phyloP scores from a whole-genome alignment of 2,888 invertebrate genomes.

The Sialis lutaria region DNA sequence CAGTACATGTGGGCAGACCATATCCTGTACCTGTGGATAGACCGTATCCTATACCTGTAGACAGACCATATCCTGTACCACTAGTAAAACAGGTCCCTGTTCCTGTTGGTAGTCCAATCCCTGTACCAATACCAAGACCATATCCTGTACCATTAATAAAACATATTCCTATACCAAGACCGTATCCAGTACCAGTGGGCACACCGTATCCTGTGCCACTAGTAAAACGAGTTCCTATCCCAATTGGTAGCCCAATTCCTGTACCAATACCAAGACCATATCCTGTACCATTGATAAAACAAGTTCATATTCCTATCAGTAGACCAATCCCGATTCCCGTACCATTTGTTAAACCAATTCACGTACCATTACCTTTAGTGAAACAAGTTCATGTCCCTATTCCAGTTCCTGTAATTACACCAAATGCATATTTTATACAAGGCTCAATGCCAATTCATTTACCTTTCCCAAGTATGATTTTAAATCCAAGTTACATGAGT shows the following conservation, averaged over 20 bases:
- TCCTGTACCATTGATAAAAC: constrained; percentile 21
- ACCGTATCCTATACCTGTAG: constrained; percentile 30
- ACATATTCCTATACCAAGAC: constrained; percentile 10
- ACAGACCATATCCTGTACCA: constrained; percentile 26
- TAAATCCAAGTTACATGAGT: no score
- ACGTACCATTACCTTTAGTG: no score
- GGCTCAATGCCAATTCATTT: no score
- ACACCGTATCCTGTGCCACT: constrained; percentile 8
- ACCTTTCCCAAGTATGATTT: no score
- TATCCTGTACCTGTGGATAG: constrained; percentile 19
- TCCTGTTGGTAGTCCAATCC: constrained; percentile 28
- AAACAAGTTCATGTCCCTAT: no score
- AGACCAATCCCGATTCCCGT: constrained; percentile 11
- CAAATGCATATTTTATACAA: no score
- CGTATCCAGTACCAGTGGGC: constrained; percentile 18
- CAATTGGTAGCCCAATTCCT: constrained; percentile 18
- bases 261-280: constrained; percentile 20
- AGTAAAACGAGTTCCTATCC: constrained; percentile 17
- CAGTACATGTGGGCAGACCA: constrained; percentile 37
- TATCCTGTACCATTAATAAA: constrained; percentile 10
- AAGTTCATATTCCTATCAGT: constrained; percentile 2
- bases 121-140: constrained; percentile 15
- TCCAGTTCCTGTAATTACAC: no score
- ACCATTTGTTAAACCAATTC: neutral
- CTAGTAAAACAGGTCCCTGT: constrained; percentile 31